Conservation (phyloP, 2,113 vertebrate genomes). For the Xiphias gladius region DNA sequence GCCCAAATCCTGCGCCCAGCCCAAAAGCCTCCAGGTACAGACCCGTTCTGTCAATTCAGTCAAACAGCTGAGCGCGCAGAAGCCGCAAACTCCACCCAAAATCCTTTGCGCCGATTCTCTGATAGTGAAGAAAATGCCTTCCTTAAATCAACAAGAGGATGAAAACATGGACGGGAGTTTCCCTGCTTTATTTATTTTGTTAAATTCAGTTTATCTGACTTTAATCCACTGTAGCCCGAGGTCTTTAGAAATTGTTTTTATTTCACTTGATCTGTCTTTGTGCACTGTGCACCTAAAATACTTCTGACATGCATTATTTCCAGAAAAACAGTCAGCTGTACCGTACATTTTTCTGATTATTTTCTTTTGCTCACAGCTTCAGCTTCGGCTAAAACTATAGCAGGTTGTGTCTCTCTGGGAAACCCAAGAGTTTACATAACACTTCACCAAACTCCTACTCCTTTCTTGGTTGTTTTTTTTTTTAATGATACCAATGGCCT, state of each 20-base stretch:
- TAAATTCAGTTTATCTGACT: constrained; percentile 31
- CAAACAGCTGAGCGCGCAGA: constrained; percentile 52
- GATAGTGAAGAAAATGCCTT: constrained; percentile 17
- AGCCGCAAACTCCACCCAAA: constrained; percentile 59
- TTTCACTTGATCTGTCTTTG: constrained; percentile 24
- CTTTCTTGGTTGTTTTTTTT: too few relatives aligned
- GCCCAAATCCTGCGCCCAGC: constrained; percentile 60
- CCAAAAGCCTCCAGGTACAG: constrained; percentile 51
- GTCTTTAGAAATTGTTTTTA: constrained; percentile 28
- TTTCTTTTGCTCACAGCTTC: not conserved
- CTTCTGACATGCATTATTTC: not conserved
- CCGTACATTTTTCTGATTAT: not conserved
- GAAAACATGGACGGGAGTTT: constrained; percentile 61
- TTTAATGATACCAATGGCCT: too few relatives aligned
- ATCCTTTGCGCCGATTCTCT: constrained; percentile 35
- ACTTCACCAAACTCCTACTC: too few relatives aligned
- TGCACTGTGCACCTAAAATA: not conserved
- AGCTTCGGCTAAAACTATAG: too few relatives aligned
- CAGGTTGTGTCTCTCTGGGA: too few relatives aligned
- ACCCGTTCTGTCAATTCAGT: constrained; percentile 23
- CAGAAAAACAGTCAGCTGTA: not conserved
- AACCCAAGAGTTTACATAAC: too few relatives aligned
- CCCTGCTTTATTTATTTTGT: constrained; percentile 55
- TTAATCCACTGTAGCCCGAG: constrained; percentile 51
- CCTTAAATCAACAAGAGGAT: constrained; percentile 29